Evolutionary conservation across 1,140 invertebrate genomes (phyloP).

Genomic region (Apis laboriosa): DNA sequence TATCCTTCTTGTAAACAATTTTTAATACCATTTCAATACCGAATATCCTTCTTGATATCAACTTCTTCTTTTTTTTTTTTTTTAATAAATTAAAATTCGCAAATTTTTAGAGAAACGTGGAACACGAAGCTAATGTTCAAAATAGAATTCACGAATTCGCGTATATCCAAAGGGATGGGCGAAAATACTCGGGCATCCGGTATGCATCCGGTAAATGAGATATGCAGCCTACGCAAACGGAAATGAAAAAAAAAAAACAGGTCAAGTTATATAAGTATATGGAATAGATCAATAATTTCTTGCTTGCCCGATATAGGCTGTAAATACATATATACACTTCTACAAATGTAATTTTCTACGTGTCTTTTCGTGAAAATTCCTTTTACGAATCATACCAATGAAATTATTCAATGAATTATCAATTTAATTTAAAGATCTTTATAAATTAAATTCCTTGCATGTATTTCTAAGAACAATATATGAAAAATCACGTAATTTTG

Average conservation of each 20-base stretch:
- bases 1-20: too few relatives aligned
- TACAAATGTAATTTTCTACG: background rate
- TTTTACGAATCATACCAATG: too few relatives aligned
- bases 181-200: conserved; percentile 6
- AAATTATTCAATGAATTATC: too few relatives aligned
- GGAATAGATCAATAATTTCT: conserved; percentile 42
- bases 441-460: too few relatives aligned
- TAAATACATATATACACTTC: background rate
- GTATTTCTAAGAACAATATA: too few relatives aligned
- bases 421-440: too few relatives aligned
- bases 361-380: too few relatives aligned
- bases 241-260: conserved; percentile 32
- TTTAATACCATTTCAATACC: too few relatives aligned
- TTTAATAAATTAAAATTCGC: background rate
- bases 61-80: too few relatives aligned
- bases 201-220: conserved; percentile 11
- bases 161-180: background rate
- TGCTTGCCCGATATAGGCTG: background rate
- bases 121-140: background rate
- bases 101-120: background rate
- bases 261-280: conserved; percentile 30
- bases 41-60: too few relatives aligned
- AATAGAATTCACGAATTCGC: background rate
- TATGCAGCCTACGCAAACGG: conserved; percentile 21
- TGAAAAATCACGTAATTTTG: too few relatives aligned